Conservation (phyloP, 2,113 vertebrate species). For the Romanogobio albipinnatus region DNA sequence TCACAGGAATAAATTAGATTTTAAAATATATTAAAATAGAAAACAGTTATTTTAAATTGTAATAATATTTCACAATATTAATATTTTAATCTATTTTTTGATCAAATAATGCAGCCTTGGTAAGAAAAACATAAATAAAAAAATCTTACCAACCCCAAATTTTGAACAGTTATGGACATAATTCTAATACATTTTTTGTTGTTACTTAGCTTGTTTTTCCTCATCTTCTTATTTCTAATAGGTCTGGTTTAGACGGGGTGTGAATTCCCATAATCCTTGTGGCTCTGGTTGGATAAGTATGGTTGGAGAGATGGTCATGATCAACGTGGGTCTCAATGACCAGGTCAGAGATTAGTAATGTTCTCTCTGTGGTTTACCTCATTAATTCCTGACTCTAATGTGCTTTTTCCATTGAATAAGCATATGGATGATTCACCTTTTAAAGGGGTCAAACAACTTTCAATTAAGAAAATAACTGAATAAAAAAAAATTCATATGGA, state of each 20-base stretch:
- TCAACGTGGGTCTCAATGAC: conserved; percentile 91
- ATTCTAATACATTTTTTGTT: background rate
- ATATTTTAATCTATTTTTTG: background rate
- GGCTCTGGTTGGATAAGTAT: conserved; percentile 97
- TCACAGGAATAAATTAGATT: background rate
- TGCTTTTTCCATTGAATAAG: background rate
- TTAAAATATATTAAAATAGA: background rate
- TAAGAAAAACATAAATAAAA: background rate
- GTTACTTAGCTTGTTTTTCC: background rate
- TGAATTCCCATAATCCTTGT: conserved; percentile 93
- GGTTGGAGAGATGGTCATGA: conserved; percentile 95
- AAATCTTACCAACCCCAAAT: background rate
- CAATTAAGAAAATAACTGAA: background rate
- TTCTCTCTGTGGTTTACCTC: background rate
- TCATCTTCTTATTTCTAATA: conserved; percentile 61
- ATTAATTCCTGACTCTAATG: background rate
- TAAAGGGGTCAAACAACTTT: no score
- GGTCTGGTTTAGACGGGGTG: conserved; percentile 97
- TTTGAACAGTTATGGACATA: background rate
- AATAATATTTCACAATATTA: background rate
- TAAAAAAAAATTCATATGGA: background rate
- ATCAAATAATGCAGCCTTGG: background rate
- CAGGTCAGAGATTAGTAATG: conserved; percentile 78
- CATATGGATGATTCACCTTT: background rate
- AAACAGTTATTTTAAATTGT: background rate